A percentile compares a stretch with the other conserved stretches of the same genome.
Conservation (phyloP, 2,888 invertebrate species). For the Nephrotoma flavescens region DNA sequence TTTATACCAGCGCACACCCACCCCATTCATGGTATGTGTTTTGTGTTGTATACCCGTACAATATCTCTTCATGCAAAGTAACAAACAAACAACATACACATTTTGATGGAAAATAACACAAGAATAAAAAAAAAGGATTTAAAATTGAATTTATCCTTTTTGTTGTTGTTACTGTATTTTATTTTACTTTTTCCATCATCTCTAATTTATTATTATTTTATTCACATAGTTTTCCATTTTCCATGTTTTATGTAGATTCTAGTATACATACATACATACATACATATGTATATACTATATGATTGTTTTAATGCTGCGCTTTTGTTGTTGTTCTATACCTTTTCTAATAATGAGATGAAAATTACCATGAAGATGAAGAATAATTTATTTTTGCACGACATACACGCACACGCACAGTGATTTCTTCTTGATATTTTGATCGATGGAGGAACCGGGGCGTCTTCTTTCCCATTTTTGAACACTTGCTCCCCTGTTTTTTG, state of each 20-base stretch:
- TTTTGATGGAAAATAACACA: neutral
- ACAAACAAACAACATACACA: neutral
- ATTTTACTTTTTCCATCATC: neutral
- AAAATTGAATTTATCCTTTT: neutral
- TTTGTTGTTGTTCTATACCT: neutral
- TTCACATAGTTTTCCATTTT: neutral
- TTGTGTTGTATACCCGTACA: neutral
- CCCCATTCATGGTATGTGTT: neutral
- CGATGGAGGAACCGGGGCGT: neutral
- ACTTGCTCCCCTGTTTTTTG: neutral
- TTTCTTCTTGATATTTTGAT: neutral
- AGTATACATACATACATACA: no score
- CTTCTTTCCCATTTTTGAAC: neutral
- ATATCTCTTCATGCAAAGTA: neutral
- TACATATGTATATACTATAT: neutral
- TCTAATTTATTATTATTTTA: neutral
- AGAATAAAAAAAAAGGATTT: neutral
- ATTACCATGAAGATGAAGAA: neutral
- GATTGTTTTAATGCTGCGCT: neutral
- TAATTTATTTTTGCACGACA: neutral
- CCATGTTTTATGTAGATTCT: neutral
- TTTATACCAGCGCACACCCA: neutral
- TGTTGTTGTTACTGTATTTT: neutral
- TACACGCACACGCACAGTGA: neutral
- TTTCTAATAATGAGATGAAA: neutral